Evolutionary conservation across 2,888 invertebrate genomes (phyloP), one percentile per base, ranked within the genome.

Genomic region (Nemoura dubitans): DNA sequence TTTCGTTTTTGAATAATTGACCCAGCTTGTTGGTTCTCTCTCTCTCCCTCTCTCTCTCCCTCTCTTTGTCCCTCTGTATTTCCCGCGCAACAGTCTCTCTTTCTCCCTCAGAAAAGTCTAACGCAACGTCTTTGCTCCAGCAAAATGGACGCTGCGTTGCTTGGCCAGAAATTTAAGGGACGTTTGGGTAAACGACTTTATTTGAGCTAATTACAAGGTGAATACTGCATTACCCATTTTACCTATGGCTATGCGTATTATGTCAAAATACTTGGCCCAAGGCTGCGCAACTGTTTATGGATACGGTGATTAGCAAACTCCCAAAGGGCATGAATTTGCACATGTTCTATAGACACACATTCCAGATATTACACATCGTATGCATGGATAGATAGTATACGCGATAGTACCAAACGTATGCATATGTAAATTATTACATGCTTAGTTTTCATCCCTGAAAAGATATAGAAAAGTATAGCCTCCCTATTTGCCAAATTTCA

Each of bases 1-100:
- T 59, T 59, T 59, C 59, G 59, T 59, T 59, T 59, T 14, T 59
- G 59, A 59, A 59, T 59, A 59, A 59, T 59, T 59, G 59, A 59
- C 59, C 59, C 3, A 10, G 59, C 10, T 36, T 10, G 10, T 6
- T 10, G 36, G 36, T 36, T 10, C 36, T 10, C 59, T 59, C 59
- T 59, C 59, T 59, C 59, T 21, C 6, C 21, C 59, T 59, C 59
- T 21, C 59, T 10, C 59, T 59, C 10, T 59, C 59, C 21, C 36
- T 36, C 36, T 36, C 36, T 36, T 36, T 36, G 36, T 36, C 76
- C 25, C 76, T 76, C 76, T 76, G 76, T n/a, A n/a, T n/a, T n/a
- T n/a, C n/a, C n/a, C n/a, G n/a, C n/a, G n/a, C n/a, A n/a, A n/a
- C n/a, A n/a, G n/a, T 36, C 10, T 36, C 5, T 36, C 76, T 76